These are phyloP conservation scores for Tenthredo scrophulariae DNA, from an alignment of 2,888 invertebrate genomes.

Conservation along the genomic window DNA sequence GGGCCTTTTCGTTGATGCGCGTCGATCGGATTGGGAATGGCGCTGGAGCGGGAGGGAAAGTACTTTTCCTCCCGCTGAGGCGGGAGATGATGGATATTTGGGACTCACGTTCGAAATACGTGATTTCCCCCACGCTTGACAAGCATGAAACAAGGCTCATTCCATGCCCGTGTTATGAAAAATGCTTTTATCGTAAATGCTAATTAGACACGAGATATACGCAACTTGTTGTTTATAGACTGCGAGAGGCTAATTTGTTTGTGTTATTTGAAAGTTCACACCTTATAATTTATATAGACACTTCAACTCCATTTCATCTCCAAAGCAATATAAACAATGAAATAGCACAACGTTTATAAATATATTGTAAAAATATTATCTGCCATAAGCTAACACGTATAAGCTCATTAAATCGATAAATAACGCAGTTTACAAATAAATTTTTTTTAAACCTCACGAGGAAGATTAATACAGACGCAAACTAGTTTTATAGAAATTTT, in stretches of 20 bases:
- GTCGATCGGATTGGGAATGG: too few relatives aligned
- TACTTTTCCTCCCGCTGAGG: too few relatives aligned
- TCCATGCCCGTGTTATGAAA: too few relatives aligned
- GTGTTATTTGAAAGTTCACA: constrained; percentile 19
- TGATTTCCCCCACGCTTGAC: too few relatives aligned
- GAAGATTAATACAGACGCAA: neutral
- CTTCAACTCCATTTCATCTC: neutral
- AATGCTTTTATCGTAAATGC: constrained; percentile 10
- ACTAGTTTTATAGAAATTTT: neutral
- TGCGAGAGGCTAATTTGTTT: constrained; percentile 11
- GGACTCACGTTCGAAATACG: too few relatives aligned
- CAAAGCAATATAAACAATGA: neutral
- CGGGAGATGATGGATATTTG: too few relatives aligned
- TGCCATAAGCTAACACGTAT: neutral
- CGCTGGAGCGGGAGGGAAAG: too few relatives aligned
- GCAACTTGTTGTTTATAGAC: constrained; percentile 33
- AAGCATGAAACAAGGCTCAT: too few relatives aligned
- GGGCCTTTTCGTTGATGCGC: too few relatives aligned
- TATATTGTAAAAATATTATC: neutral
- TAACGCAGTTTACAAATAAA: neutral
- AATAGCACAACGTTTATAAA: neutral
- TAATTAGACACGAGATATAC: neutral
- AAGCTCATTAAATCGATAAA: neutral
- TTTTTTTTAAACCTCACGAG: neutral
- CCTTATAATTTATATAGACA: neutral